Base-by-base conservation (phyloP, 2,113 vertebrate species). In the Ailuropoda melanoleuca region DNA sequence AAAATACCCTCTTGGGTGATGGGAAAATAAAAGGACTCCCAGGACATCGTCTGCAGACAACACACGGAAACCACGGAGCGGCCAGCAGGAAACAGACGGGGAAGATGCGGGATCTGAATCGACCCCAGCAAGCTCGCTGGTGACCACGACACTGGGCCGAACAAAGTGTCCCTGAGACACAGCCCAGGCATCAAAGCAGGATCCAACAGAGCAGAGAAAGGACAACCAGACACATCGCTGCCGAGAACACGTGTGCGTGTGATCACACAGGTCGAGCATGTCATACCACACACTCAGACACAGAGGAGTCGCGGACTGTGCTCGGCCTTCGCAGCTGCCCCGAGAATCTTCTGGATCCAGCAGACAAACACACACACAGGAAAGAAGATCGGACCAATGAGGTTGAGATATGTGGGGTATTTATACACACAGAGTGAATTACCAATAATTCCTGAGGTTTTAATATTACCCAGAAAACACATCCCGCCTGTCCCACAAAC, bases 211-310 rank as follows among this genome's bases (percentile, higher is more conserved):
- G 23, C 3, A 2, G 6, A 6, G 19, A 21, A 21, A 58, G 31
- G 3, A 56, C 29, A 48, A 7, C 0, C 0, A 2, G 34, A 9
- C 46, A 10, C 17, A 4, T 3, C 3, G 60, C 75, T 53, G 53
- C 11, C 8, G 0, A 1, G 0, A 24, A 26, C 19, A 18, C 1
- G 3, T 0, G 1, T 8, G 50, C 19, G 1, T 81, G 13, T 2
- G 10, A 81, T 26, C 1, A 77, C 3, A 39, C 46, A 18, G 43
- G 43, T 4, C 4, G 70, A 74, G 70, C 12, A 4, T 24, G 70
- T 5, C 68, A 6, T 7, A 13, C 14, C 4, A 15, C 29, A 31
- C 14, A 2, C 64, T 19, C 17, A 0, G 21, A 43, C n/a, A 72
- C n/a, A 21, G n/a, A 39, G 19, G 68, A 37, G 70, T 43, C 26